Conservation (phyloP, 2,888 invertebrate species). For the Himalopsyche kuldschensis region DNA sequence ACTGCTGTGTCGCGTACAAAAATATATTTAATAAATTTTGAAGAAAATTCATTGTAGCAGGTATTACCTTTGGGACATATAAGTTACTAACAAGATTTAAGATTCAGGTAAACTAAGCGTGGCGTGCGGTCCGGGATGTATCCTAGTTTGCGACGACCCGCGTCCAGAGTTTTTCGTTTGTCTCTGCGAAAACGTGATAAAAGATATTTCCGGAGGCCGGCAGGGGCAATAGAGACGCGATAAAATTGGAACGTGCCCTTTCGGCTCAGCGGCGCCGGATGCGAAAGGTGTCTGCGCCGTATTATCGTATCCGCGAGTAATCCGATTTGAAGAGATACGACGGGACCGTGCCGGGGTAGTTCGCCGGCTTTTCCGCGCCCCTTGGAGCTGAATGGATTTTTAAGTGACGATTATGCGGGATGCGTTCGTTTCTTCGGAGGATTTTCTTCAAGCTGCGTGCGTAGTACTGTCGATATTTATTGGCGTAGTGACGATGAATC, state of each 20-base stretch:
- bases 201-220: conserved; percentile 32
- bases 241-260: conserved; percentile 39
- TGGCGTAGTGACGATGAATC: not conserved
- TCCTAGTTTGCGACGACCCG: not conserved
- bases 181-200: conserved; percentile 36
- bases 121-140: not conserved
- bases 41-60: too few relatives aligned
- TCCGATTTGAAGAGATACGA: conserved; percentile 36
- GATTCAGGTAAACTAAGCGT: not conserved
- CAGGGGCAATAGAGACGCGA: conserved; percentile 37
- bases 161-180: conserved; percentile 30
- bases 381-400: not conserved
- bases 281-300: conserved; percentile 24
- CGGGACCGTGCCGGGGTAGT: not conserved
- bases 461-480: not conserved
- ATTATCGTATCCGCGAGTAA: conserved; percentile 30
- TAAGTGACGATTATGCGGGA: not conserved
- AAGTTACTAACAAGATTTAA: not conserved
- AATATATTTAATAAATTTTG: too few relatives aligned
- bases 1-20: too few relatives aligned
- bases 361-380: not conserved
- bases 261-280: conserved; percentile 21
- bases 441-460: not conserved
- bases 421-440: not conserved
- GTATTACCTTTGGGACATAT: not conserved